A percentile compares a stretch with the other conserved stretches of the same genome.
Evolutionary conservation across 1,140 invertebrate genomes (phyloP).

Genomic region (Drosophila ficusphila): DNA sequence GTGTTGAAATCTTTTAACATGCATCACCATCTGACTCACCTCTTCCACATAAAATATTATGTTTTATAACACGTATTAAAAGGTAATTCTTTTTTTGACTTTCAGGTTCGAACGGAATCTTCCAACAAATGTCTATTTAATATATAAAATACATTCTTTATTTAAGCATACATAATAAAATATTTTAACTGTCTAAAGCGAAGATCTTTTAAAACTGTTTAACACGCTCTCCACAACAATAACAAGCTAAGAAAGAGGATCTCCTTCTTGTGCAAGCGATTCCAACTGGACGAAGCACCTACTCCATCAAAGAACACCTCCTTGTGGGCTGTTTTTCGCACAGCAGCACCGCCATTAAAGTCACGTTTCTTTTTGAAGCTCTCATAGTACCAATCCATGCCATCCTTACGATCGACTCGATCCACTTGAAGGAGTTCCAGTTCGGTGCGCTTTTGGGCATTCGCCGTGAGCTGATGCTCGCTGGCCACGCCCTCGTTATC

Average conservation of each 20-base stretch:
- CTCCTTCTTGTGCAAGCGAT: constrained; percentile 12
- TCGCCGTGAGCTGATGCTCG: constrained; percentile 54
- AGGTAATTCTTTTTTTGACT: neutral
- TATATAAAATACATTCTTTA: constrained; percentile 37
- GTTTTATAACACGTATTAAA: no score
- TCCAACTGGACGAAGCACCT: constrained; percentile 22
- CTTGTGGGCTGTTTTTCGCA: constrained; percentile 42
- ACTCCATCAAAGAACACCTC: constrained; percentile 43
- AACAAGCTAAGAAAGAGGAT: constrained; percentile 35
- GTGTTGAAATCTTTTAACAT: constrained; percentile 57
- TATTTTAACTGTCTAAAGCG: constrained; percentile 44
- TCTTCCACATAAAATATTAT: neutral
- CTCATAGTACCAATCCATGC: constrained; percentile 89
- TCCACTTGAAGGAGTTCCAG: constrained; percentile 38
- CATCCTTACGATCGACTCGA: constrained; percentile 76
- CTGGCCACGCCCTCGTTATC: constrained; percentile 50
- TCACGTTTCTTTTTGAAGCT: constrained; percentile 87
- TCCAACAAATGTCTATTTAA: neutral
- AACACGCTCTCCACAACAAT: constrained; percentile 56
- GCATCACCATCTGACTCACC: constrained; percentile 74
- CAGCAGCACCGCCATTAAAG: constrained; percentile 44
- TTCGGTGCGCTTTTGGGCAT: constrained; percentile 70
- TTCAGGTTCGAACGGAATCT: neutral
- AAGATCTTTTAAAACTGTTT: constrained; percentile 63
- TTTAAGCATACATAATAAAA: constrained; percentile 50